Evolutionary conservation across 2,797 vertebrate genomes (phyloP), one percentile per base, ranked within the genome.

Genomic region (Meda fulgida): DNA sequence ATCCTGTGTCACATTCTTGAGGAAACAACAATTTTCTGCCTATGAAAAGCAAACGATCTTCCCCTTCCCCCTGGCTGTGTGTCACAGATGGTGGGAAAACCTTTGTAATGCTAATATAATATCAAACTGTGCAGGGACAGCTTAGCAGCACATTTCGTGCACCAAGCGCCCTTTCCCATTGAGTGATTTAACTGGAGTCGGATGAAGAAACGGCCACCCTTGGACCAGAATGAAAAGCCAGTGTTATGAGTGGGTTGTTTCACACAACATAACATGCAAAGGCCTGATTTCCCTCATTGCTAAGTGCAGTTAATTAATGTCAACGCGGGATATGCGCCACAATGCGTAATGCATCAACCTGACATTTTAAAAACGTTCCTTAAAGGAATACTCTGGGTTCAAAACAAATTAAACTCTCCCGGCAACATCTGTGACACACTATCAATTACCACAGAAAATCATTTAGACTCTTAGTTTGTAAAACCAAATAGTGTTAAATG

Each of bases 21-120:
- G 91, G 92, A 95, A 93, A 93, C 93, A 92, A 93, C 92, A 90
- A 91, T 90, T 91, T 89, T 91, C 46, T 21, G 89, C 86, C 89
- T 88, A 88, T 89, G 90, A 92, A 92, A 93, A 91, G 93, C 92
- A 91, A 93, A 93, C 91, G 91, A 91, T 92, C 90, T 85, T 80
- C 66, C 84, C 48, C 40, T 46, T 79, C 23, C 34, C 87, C 86
- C 88, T 40, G 14, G 89, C 87, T 88, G 91, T 88, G 88, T 94
- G 92, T 95, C 94, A 94, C 94, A 94, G 95, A 95, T 94, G 94
- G 94, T 93, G 92, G 93, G 93, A 94, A 94, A 94, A 92, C 93
- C 94, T 95, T 95, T 95, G 94, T 96, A 94, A 95, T 95, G 95
- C 93, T 94, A 96, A 96, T 95, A 93, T 93, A 93, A 95, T 94